A percentile compares a stretch with the other conserved stretches of the same genome.
Evolutionary conservation across 1,140 invertebrate genomes (phyloP).

Genomic region (Euura saliciscinereae): DNA sequence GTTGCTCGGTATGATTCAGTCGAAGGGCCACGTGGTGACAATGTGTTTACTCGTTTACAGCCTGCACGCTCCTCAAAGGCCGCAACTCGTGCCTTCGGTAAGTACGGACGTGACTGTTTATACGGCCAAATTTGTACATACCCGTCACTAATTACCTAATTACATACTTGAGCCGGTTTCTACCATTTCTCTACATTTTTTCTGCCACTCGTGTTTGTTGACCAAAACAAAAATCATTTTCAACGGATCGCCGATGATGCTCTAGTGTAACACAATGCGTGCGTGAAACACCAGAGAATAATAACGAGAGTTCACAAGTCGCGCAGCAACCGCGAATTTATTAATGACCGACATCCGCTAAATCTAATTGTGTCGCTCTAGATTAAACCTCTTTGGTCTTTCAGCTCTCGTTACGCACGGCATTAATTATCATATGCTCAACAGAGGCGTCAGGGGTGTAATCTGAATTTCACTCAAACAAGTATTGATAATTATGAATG

Average conservation of each 20-base stretch:
- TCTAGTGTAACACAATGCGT: background rate
- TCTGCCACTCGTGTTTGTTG: too few relatives aligned
- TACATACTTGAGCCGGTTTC: background rate
- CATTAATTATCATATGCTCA: too few relatives aligned
- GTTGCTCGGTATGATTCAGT: background rate
- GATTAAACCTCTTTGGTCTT: slow-evolving; percentile 6
- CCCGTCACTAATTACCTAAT: background rate
- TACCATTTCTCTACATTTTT: background rate
- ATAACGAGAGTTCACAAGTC: background rate
- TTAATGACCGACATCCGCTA: slow-evolving; percentile 13
- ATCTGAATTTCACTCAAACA: too few relatives aligned
- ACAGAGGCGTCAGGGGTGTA: too few relatives aligned
- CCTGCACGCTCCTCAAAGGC: background rate
- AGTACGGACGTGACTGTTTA: background rate
- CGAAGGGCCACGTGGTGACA: background rate
- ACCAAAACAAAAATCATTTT: background rate
- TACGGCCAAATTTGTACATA: background rate
- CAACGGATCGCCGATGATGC: background rate
- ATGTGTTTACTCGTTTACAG: background rate
- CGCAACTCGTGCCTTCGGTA: too few relatives aligned
- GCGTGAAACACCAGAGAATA: background rate
- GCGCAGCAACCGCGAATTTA: slow-evolving; percentile 8
- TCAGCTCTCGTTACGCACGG: background rate
- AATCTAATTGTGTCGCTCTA: slow-evolving; percentile 10
- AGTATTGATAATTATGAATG: too few relatives aligned